phyloP scores from a whole-genome alignment of 2,888 invertebrate genomes.

The Eupithecia vulgata region DNA sequence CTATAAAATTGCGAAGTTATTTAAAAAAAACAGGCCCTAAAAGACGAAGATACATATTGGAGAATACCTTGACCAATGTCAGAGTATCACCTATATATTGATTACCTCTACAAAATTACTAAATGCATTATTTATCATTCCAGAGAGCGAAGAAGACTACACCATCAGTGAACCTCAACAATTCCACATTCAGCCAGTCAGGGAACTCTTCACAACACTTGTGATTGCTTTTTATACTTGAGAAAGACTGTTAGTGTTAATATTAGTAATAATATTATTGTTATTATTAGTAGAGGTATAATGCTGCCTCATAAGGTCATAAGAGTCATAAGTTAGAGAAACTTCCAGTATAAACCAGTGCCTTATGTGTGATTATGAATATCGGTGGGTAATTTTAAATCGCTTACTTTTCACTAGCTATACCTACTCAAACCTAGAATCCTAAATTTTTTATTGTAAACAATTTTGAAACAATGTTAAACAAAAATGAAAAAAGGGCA shows the following conservation, averaged over 20 bases:
- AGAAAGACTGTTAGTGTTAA: not conserved
- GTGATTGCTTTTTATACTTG: slow-evolving; percentile 27
- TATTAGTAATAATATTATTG: not conserved
- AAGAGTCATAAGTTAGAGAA: not conserved
- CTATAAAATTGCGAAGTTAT: too few relatives aligned
- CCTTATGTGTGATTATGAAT: slow-evolving; percentile 1
- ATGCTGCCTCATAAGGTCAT: not conserved
- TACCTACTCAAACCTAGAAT: not conserved
- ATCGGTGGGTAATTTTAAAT: not conserved
- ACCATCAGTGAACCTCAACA: slow-evolving; percentile 60
- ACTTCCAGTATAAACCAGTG: not conserved
- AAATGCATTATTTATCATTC: slow-evolving; percentile 44
- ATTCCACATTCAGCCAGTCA: slow-evolving; percentile 72
- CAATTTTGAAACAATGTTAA: too few relatives aligned
- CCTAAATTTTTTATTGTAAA: not conserved
- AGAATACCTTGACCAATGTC: not conserved
- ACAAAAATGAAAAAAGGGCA: too few relatives aligned
- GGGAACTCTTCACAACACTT: slow-evolving; percentile 71
- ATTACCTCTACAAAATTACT: not conserved
- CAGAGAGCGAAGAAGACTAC: slow-evolving; percentile 70
- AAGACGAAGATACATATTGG: too few relatives aligned
- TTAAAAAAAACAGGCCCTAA: too few relatives aligned
- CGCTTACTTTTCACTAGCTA: not conserved
- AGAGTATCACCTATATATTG: not conserved
- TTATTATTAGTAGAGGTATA: too few relatives aligned